Evolutionary conservation across 1,140 invertebrate genomes (phyloP).

Genomic region (Cardiocondyla obscurior): DNA sequence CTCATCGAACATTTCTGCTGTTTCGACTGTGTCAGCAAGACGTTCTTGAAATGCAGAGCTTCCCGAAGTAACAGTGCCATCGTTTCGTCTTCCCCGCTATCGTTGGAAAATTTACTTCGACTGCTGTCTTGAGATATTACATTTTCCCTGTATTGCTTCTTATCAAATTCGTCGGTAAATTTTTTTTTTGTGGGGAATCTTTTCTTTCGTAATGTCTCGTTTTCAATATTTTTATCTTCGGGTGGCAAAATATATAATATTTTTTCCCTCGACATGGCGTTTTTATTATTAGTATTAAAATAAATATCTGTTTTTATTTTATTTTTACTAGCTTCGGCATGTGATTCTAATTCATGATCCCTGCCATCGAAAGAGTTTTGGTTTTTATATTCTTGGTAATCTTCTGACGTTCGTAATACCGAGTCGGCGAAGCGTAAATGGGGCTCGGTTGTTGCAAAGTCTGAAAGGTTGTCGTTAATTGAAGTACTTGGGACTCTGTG

Average conservation of each 20-base stretch:
- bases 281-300: not conserved
- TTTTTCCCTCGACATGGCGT: slow-evolving; percentile 27
- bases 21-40: slow-evolving; percentile 54
- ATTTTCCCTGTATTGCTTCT: slow-evolving; percentile 36
- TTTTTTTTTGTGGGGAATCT: not conserved
- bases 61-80: slow-evolving; percentile 65
- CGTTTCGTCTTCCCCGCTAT: slow-evolving; percentile 59
- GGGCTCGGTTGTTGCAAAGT: not conserved
- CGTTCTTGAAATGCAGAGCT: slow-evolving; percentile 69
- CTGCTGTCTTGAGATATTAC: slow-evolving; percentile 40
- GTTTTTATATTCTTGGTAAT: not conserved
- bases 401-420: not conserved
- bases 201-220: not conserved
- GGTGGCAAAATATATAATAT: slow-evolving; percentile 33
- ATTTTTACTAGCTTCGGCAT: not conserved
- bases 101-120: slow-evolving; percentile 56
- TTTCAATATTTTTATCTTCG: not conserved
- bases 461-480: not conserved
- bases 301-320: not conserved
- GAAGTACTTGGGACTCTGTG: too few relatives aligned
- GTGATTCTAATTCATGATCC: not conserved
- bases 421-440: not conserved
- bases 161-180: not conserved
- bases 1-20: slow-evolving; percentile 18
- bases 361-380: not conserved